Evolutionary conservation across 1,140 invertebrate species (phyloP).

Genomic region (Drosophila quadrilineata): DNA sequence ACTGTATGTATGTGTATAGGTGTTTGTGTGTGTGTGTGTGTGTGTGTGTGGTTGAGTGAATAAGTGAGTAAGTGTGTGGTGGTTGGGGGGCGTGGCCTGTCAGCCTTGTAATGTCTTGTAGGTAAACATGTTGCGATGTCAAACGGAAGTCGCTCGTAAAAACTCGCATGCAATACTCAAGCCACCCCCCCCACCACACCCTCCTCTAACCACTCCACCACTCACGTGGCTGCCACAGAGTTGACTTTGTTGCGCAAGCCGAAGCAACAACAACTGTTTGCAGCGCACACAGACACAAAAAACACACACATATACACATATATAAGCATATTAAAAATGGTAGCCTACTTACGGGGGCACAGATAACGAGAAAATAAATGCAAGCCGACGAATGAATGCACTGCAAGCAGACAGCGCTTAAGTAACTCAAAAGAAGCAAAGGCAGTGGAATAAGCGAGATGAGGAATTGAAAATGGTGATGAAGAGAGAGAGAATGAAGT

Average conservation of each 20-base stretch:
- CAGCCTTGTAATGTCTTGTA: conserved; percentile 75
- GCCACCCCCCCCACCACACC: not conserved
- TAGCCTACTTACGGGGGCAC: conserved; percentile 45
- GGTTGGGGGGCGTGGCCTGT: conserved; percentile 4
- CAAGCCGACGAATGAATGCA: conserved; percentile 11
- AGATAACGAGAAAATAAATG: not conserved
- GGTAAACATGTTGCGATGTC: conserved; percentile 73
- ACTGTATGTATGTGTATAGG: not conserved
- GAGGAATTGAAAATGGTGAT: not conserved
- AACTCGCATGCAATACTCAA: conserved; percentile 35
- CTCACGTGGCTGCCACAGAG: conserved; percentile 7
- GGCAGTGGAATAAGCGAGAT: not conserved
- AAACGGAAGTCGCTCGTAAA: conserved; percentile 74
- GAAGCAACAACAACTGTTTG: not conserved
- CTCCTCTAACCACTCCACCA: not conserved
- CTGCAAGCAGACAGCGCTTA: conserved; percentile 1
- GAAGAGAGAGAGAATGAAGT: not conserved
- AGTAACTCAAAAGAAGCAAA: not conserved
- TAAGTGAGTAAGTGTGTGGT: not conserved
- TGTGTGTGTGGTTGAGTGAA: too few species aligned
- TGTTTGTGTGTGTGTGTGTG: too few species aligned
- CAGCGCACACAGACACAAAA: too few species aligned
- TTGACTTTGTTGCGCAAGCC: conserved; percentile 22
- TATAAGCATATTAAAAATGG: conserved; percentile 52
- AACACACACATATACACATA: too few species aligned